Base-by-base conservation (phyloP, 2,888 invertebrate species). In the Drosophila hamatofila region DNA sequence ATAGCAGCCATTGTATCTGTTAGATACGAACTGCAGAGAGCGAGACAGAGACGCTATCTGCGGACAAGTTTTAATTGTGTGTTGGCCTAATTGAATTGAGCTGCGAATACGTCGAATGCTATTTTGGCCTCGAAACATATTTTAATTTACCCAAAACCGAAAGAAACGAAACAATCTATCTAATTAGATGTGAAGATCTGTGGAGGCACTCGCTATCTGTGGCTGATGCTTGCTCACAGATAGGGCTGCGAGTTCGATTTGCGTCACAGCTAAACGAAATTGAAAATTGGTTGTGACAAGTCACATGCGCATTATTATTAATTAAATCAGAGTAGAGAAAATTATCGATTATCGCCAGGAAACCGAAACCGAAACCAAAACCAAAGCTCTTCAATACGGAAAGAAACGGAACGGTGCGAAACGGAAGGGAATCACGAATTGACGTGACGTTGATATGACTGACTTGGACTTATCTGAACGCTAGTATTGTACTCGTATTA, bases 41-140 rank as follows among this genome's bases (percentile, higher is more conserved):
- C 39, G 44, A 55, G 66, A 67, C 69, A 30, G 44, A 61, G 70
- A 71, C 73, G 27, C 46, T 78, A 80, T 83, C 87, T 48, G 9
- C 46, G 11, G 42, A 90, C 91, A 91, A 81, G 80, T 78, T 80
- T 81, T 88, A 89, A 91, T 85, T 89, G 90, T 85, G 77, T 91
- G 90, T 90, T 63, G 81, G 67, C 58, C 83, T 91, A 89, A 91
- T 88, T 91, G 84, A 91, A 91, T 90, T 89, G 89, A 49, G 48
- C 70, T 52, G 70, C 63, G 61, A 70, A 54, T 64, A 21, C 46
- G 48, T n/a, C 55, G 41, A 62, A 62, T 61, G 63, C 62, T 12
- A 41, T 65, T 58, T 60, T 25, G 69, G 57, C n/a, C 16, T 25
- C 21, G 44, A 51, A 57, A 85, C 88, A 88, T 83, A 88, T 85